Evolutionary conservation across 2,888 invertebrate species (phyloP), one percentile per base, ranked within the genome.

Genomic region (Ophraella communa): DNA sequence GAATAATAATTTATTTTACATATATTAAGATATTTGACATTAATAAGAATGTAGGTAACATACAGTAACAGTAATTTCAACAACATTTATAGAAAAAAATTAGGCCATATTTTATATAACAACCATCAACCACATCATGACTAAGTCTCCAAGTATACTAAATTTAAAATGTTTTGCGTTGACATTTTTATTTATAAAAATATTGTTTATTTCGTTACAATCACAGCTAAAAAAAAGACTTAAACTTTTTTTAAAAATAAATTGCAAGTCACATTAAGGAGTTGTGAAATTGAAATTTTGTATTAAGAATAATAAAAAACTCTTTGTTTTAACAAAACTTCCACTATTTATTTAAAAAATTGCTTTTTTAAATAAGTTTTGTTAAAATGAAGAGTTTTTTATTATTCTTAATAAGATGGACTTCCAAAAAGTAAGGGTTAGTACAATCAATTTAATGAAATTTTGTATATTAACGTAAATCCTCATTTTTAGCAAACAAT

Each of bases 1-100:
- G 62, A 49, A 68, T 68, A 71, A 69, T 73, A 71, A 69, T 73
- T 78, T 76, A 76, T 77, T 77, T 72, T 78, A 77, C 77, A 78
- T 72, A 74, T 78, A 78, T 75, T 71, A 74, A 78, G 77, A 78
- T 75, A 73, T 78, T 39, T 73, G 77, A 78, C 75, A 77, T 59
- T 59, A 76, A 71, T 77, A 76, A 77, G 74, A 76, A 74, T 76
- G 72, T 74, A 74, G 76, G 72, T 74, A 77, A 79, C 76, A 76
- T 73, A 76, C 74, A 76, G 71, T 74, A 74, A 76, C 75, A 76
- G 70, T 77, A 76, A 72, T 74, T 78, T 71, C 75, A 79, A 78
- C 77, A 80, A 79, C 78, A 78, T 76, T 78, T 75, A 78, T 77
- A 74, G 73, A 74, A 75, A 78, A 74, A 75, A 76, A 74, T 73